Evolutionary conservation across 2,888 invertebrate genomes (phyloP).

Genomic region (Trichopoda pennipes): DNA sequence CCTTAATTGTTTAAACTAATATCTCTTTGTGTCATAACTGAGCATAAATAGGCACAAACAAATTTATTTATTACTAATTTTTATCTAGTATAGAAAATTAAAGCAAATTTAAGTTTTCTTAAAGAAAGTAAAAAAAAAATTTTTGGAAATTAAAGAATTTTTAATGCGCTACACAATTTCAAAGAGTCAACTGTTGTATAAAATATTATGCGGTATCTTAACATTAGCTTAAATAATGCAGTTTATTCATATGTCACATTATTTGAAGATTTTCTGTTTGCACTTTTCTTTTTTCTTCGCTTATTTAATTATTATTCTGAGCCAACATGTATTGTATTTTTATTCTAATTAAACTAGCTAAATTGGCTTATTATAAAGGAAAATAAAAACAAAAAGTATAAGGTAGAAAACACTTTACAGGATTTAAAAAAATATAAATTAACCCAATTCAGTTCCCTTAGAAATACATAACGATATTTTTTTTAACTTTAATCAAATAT

Average conservation of each 20-base stretch:
- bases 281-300: conserved; percentile 1
- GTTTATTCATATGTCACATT: conserved; percentile 55
- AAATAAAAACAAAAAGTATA: conserved; percentile 14
- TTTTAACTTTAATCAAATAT: not conserved
- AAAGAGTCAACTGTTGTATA: conserved; percentile 22
- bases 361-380: conserved; percentile 23
- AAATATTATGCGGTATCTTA: conserved; percentile 16
- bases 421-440: not conserved
- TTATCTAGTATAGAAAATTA: too few species aligned
- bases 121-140: too few species aligned
- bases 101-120: too few species aligned
- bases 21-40: too few species aligned
- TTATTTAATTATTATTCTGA: conserved; percentile 43
- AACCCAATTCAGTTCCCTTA: too few species aligned
- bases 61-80: too few species aligned
- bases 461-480: too few species aligned
- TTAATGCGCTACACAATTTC: not conserved
- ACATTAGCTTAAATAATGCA: conserved; percentile 40
- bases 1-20: too few species aligned
- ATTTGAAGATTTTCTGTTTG: conserved; percentile 46
- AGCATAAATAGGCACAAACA: too few species aligned
- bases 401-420: not conserved
- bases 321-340: conserved; percentile 26
- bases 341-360: conserved; percentile 39
- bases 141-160: too few species aligned